Percentiles rank a stretch among this genome's conserved stretches.
Conservation (phyloP, 2,888 invertebrate species). For the Hydroisotoma schaefferi region DNA sequence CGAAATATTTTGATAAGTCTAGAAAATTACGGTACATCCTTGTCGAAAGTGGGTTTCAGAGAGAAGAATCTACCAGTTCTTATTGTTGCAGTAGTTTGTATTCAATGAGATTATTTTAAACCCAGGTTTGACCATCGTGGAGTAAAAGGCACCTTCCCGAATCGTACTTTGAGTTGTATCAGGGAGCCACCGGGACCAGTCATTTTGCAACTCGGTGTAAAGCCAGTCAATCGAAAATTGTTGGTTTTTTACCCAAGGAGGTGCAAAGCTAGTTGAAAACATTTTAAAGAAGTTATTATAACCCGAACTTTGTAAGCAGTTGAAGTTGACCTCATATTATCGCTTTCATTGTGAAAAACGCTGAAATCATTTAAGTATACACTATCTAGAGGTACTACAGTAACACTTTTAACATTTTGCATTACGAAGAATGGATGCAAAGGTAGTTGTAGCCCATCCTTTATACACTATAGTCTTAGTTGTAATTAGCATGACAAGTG, state of each 20-base stretch:
- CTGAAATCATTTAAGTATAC: no score
- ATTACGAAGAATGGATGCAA: no score
- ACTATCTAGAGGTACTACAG: no score
- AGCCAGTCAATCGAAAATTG: conserved; percentile 80
- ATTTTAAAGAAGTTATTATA: no score
- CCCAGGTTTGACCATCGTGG: conserved; percentile 81
- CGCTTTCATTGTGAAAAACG: no score
- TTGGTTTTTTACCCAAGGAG: conserved; percentile 77
- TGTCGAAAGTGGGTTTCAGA: neutral
- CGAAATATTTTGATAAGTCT: conserved; percentile 5
- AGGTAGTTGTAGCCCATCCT: no score
- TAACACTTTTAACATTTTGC: no score
- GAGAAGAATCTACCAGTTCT: conserved; percentile 70
- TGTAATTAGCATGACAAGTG: neutral
- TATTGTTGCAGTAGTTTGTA: conserved; percentile 93
- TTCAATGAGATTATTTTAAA: conserved; percentile 90
- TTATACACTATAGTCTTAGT: neutral
- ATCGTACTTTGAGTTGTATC: conserved; percentile 81
- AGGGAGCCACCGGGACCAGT: conserved; percentile 90
- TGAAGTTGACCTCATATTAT: no score
- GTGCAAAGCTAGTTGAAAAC: conserved; percentile 61
- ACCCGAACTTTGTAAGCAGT: no score
- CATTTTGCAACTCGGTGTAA: conserved; percentile 80
- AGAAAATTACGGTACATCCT: neutral
- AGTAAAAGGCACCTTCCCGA: conserved; percentile 82